These are phyloP conservation scores for Clamator glandarius DNA, from an alignment of 2,797 vertebrate genomes.

Conservation along the genomic window DNA sequence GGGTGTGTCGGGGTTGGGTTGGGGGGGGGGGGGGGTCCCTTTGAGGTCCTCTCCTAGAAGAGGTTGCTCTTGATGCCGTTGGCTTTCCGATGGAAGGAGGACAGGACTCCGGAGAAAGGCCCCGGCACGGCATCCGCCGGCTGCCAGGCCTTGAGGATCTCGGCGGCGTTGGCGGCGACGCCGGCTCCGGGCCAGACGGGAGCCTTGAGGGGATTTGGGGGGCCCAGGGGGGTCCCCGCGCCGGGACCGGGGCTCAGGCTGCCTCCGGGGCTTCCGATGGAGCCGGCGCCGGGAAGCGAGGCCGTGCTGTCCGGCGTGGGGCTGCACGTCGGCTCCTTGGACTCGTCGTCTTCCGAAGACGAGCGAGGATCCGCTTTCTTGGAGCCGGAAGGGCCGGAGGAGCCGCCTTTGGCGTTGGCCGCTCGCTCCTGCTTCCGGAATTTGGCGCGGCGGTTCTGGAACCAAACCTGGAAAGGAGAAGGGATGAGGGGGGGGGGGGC, in stretches of 20 bases:
- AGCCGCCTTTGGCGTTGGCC: constrained; percentile 88
- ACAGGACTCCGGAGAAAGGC: constrained; percentile 93
- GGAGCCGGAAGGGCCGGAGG: constrained; percentile 69
- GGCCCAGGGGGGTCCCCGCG: constrained; percentile 74
- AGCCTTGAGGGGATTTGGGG: constrained; percentile 87
- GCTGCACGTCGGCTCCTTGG: constrained; percentile 95
- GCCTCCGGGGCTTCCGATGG: constrained; percentile 85
- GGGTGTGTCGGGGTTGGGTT: too few species aligned
- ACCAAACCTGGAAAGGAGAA: constrained; percentile 95
- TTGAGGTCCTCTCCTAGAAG: too few species aligned
- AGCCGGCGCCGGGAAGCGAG: constrained; percentile 85
- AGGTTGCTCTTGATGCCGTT: constrained; percentile 91
- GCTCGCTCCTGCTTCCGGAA: constrained; percentile 94
- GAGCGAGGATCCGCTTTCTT: constrained; percentile 87
- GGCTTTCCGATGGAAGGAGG: constrained; percentile 95
- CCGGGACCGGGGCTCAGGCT: constrained; percentile 91
- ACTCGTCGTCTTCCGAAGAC: constrained; percentile 94
- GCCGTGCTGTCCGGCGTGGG: constrained; percentile 96
- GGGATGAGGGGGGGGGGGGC: too few species aligned
- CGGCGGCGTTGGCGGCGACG: constrained; percentile 85
- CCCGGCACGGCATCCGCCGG: constrained; percentile 90
- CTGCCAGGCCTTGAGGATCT: constrained; percentile 95
- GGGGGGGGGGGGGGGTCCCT: too few species aligned
- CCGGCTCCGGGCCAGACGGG: constrained; percentile 86
- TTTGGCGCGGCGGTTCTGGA: constrained; percentile 94